These are phyloP conservation scores for Gadus chalcogrammus DNA, from an alignment of 2,113 vertebrate genomes.

Conservation along the genomic window DNA sequence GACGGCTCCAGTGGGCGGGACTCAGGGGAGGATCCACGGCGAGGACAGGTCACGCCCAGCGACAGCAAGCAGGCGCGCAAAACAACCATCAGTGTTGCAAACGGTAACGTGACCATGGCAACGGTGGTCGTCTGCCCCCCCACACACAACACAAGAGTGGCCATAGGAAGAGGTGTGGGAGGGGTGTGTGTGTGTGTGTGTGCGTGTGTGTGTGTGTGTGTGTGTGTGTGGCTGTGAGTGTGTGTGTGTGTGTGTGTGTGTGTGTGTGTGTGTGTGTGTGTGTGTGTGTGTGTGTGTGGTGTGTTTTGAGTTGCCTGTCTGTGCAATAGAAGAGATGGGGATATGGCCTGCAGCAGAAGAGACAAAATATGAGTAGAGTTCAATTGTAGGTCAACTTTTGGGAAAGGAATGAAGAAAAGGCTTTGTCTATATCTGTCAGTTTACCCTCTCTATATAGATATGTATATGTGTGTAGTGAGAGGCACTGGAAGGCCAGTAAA, in stretches of 20 bases:
- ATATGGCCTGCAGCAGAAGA: neutral
- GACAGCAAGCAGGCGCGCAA: slow-evolving; percentile 79
- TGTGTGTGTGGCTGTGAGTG: too few relatives aligned
- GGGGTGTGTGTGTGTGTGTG: neutral
- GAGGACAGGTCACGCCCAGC: slow-evolving; percentile 58
- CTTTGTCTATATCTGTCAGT: too few relatives aligned
- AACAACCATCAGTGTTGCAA: slow-evolving; percentile 73
- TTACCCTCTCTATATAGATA: neutral
- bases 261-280: too few relatives aligned
- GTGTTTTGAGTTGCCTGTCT: too few relatives aligned
- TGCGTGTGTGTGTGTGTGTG: too few relatives aligned
- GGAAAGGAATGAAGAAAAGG: slow-evolving; percentile 1
- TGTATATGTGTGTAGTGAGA: too few relatives aligned
- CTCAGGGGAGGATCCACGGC: slow-evolving; percentile 76
- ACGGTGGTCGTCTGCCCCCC: slow-evolving; percentile 29
- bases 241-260: too few relatives aligned
- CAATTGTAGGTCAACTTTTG: neutral
- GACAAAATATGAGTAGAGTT: too few relatives aligned
- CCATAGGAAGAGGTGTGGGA: slow-evolving; percentile 12
- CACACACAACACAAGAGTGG: slow-evolving; percentile 20
- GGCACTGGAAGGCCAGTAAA: too few relatives aligned
- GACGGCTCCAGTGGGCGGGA: slow-evolving; percentile 87
- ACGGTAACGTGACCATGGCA: slow-evolving; percentile 70
- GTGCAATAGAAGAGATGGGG: too few relatives aligned
- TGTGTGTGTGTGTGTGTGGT: too few relatives aligned